These are phyloP conservation scores for Drosophila serrata DNA, from an alignment of 1,140 invertebrate genomes.

Conservation along the genomic window DNA sequence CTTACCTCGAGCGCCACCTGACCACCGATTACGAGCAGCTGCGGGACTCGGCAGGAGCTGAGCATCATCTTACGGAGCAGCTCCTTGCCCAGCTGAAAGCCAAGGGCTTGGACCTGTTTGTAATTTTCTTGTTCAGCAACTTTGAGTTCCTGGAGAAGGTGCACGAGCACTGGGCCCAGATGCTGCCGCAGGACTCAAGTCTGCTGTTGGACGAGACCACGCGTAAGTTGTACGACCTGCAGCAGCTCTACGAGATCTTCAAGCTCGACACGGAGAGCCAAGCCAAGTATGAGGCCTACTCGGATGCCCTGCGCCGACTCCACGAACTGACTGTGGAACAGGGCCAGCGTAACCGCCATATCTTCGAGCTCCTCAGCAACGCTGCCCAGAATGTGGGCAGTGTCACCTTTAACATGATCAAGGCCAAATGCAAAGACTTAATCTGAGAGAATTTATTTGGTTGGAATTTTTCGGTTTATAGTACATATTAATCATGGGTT, in stretches of 20 bases:
- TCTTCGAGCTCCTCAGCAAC: conserved; percentile 72
- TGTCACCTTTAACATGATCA: conserved; percentile 78
- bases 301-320: conserved; percentile 41
- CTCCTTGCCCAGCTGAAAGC: conserved; percentile 59
- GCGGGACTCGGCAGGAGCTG: conserved; percentile 11
- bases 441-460: not conserved
- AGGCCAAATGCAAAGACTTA: conserved; percentile 71
- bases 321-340: conserved; percentile 66
- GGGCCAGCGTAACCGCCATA: conserved; percentile 59
- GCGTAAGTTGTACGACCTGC: conserved; percentile 62
- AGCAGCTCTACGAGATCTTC: conserved; percentile 68
- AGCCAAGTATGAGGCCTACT: conserved; percentile 70
- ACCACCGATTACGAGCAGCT: conserved; percentile 50
- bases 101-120: conserved; percentile 72
- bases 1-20: conserved; percentile 62
- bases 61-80: conserved; percentile 58
- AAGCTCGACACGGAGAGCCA: conserved; percentile 73
- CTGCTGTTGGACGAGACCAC: conserved; percentile 53
- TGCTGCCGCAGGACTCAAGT: conserved; percentile 59
- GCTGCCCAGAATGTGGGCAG: conserved; percentile 76
- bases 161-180: conserved; percentile 60
- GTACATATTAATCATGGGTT: not conserved
- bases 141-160: conserved; percentile 76
- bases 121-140: conserved; percentile 78
- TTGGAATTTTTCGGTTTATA: not conserved